Evolutionary conservation across 2,797 vertebrate genomes (phyloP).

Genomic region (Arremon aurantiirostris): DNA sequence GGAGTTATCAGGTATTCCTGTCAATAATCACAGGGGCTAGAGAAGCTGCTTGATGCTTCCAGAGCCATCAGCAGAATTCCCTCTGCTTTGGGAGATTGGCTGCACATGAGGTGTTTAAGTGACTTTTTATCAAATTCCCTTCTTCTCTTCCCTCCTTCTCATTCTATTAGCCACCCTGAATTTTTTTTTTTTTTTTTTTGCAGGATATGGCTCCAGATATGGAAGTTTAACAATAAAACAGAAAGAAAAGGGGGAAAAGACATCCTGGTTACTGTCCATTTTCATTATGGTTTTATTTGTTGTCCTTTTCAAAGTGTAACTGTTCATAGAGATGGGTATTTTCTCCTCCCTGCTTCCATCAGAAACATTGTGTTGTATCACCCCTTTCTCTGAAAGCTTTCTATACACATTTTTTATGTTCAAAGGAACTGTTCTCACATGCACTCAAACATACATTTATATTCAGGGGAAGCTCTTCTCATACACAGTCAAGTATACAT

Average conservation of each 20-base stretch:
- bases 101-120: background rate
- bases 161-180: background rate
- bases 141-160: background rate
- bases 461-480: background rate
- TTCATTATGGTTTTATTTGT: background rate
- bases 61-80: background rate
- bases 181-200: background rate
- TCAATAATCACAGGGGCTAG: background rate
- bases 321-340: background rate
- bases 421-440: background rate
- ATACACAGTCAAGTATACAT: background rate
- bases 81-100: background rate
- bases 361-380: background rate
- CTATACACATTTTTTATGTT: background rate
- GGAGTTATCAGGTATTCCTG: background rate
- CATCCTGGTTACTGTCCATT: background rate
- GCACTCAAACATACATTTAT: background rate
- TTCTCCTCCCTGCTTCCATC: background rate
- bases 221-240: background rate
- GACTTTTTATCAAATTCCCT: background rate
- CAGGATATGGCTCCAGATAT: background rate
- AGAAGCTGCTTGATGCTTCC: background rate
- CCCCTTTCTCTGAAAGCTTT: background rate
- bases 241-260: background rate
- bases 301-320: background rate